Evolutionary conservation across 2,888 invertebrate genomes (phyloP).

Genomic region (Baronia brevicornis): DNA sequence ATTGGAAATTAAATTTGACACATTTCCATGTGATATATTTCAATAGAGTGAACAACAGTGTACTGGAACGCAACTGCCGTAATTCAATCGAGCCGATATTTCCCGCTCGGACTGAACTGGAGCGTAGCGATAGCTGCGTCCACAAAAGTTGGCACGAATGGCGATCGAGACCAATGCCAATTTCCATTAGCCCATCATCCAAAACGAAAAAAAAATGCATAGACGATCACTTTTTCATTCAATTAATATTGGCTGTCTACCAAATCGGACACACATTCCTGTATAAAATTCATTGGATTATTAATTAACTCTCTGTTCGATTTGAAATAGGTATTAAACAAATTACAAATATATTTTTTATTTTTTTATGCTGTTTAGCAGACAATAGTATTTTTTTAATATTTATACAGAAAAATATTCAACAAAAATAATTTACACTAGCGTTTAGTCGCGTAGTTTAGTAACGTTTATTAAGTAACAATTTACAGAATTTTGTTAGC

Average conservation of each 20-base stretch:
- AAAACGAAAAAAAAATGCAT: constrained; percentile 74
- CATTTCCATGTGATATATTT: neutral
- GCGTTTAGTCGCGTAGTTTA: constrained; percentile 11
- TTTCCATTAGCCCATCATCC: constrained; percentile 75
- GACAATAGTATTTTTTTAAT: too few species aligned
- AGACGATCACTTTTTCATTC: constrained; percentile 74
- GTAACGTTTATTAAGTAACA: too few species aligned
- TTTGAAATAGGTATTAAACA: constrained; percentile 7
- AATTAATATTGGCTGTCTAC: constrained; percentile 71
- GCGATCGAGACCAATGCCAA: constrained; percentile 70
- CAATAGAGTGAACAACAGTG: constrained; percentile 5
- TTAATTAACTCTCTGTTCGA: constrained; percentile 8
- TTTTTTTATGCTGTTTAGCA: too few species aligned
- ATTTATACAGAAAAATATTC: too few species aligned
- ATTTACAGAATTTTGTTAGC: too few species aligned
- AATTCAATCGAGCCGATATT: constrained; percentile 72
- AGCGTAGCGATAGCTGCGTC: constrained; percentile 69
- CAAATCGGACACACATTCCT: constrained; percentile 29
- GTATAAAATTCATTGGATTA: constrained; percentile 25
- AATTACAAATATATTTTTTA: too few species aligned
- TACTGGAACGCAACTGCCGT: constrained; percentile 56
- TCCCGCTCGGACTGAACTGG: constrained; percentile 61
- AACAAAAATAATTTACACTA: constrained; percentile 1
- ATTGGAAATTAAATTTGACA: constrained; percentile 1
- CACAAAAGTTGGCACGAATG: constrained; percentile 71